Evolutionary conservation across 2,888 invertebrate genomes (phyloP), one percentile per base, ranked within the genome.

Genomic region (Empis stercorea): DNA sequence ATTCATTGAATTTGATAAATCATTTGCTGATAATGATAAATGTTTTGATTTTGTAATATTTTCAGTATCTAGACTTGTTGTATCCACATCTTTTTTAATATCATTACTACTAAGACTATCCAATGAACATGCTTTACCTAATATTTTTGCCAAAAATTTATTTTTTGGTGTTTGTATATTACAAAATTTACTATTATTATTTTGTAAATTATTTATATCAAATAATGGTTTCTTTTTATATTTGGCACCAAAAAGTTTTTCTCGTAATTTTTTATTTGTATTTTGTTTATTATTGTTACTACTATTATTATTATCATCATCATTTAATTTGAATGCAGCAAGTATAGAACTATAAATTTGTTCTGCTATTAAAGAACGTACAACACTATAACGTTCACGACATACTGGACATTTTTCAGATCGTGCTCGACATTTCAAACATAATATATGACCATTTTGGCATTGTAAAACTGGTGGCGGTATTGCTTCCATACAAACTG

Each of bases 381-480:
- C 71, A 48, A 72, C 67, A 30, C 63, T 65, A 48, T 74, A 72
- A 52, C 71, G 70, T 39, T 76, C 72, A 37, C 80, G 70, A 56
- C 81, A 81, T 4, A 80, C 72, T 1, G 81, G 80, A 60, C 80
- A 81, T 48, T 71, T 70, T 51, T 74, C 71, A 16, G 78, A 73
- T 59, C 76, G 76, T 14, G 74, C 66, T 55, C 78, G 73, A 57
- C 80, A 81, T 49, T 71, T 71, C 32, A 73, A 68, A 59, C 80
- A 80, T 41, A 80, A 71, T 51, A 80, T 68, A 60, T 81, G 81
- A 1, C 81, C 80, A 56, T 79, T 77, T 46, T 77, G 76, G 57
- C 81, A 81, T 57, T 80, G 80, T 53, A 76, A 73, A 1, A 75
- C 75, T 5, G 80, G 80, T 11, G 80, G 76, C 36, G 70, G 61